Percentiles rank a stretch among this genome's conserved stretches.
Evolutionary conservation across 2,888 invertebrate species (phyloP).

Genomic region (Drosophila nr. perissopoda): DNA sequence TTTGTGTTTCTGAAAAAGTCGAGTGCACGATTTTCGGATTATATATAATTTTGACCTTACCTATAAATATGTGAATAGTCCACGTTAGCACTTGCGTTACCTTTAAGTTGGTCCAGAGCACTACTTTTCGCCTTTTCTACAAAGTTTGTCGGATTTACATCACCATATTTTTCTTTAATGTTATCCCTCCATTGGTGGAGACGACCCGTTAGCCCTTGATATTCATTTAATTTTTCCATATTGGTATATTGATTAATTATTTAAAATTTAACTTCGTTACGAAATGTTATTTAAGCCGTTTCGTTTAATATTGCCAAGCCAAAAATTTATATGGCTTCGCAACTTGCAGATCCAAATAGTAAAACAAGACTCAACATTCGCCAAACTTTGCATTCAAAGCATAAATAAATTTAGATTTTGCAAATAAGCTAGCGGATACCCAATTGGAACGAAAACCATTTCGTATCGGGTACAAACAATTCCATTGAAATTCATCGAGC

Average conservation of each 20-base stretch:
- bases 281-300: conserved; percentile 4
- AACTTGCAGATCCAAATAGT: conserved; percentile 6
- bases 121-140: conserved; percentile 85
- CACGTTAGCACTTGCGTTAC: conserved; percentile 83
- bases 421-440: conserved; percentile 15
- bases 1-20: background rate
- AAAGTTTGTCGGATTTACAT: conserved; percentile 87
- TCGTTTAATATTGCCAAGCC: conserved; percentile 9
- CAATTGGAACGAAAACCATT: conserved; percentile 33
- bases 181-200: conserved; percentile 89
- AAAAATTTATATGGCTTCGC: conserved; percentile 48
- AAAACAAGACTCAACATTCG: conserved; percentile 29
- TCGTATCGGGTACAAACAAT: conserved; percentile 24
- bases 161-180: conserved; percentile 87
- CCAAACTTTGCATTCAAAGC: conserved; percentile 43
- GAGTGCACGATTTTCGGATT: background rate
- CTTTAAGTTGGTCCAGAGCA: conserved; percentile 80
- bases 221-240: conserved; percentile 92
- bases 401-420: conserved; percentile 38
- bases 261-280: conserved; percentile 1
- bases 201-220: conserved; percentile 90
- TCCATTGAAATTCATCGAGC: conserved; percentile 48
- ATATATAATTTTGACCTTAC: conserved; percentile 81
- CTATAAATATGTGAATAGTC: conserved; percentile 89
- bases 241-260: conserved; percentile 11